Base-by-base conservation (phyloP, 2,888 invertebrate species). In the Zygaena filipendulae region DNA sequence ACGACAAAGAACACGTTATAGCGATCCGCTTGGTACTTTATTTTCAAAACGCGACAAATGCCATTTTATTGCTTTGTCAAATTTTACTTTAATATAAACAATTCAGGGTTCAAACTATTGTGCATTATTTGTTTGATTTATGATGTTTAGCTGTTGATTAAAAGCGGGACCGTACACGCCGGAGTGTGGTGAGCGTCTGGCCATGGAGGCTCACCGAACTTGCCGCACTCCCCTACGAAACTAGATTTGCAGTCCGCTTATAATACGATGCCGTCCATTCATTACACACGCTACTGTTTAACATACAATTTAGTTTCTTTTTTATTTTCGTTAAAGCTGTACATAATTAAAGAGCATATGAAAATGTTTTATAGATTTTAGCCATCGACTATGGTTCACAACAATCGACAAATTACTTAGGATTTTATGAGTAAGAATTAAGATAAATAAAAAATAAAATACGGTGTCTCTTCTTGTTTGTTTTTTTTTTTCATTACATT, bases 1-100 rank as follows among this genome's bases (percentile, higher is more conserved):
- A 61, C 72, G 61, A 75, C 77, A 77, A 79, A 79, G 77, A 74
- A 71, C 75, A 72, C 68, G 75, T 79, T 75, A 79, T 72, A 72
- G 57, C 75, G 72, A 77, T 77, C 70, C 68, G 63, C 48, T 47
- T 42, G 41, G 43, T 37, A 21, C 14, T 26, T 23, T 20, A 31
- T 30, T 31, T 27, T 14, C 12, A 8, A 34, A 39, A 39, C 7
- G 40, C 21, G 3, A n/a, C 36, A 42, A 28, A 19, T 19, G 23
- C 4, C 27, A n/a, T n/a, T n/a, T n/a, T n/a, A n/a, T n/a, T n/a
- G n/a, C n/a, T n/a, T n/a, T n/a, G n/a, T n/a, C 33, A 1, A 57
- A 39, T 42, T 35, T 51, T 23, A 32, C 19, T 36, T 35, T 29
- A 47, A 30, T 30, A 1, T 0, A 0, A 1, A 2, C 3, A 0